These are phyloP conservation scores for Bellardia bayeri DNA, from an alignment of 2,888 invertebrate genomes.

Conservation along the genomic window DNA sequence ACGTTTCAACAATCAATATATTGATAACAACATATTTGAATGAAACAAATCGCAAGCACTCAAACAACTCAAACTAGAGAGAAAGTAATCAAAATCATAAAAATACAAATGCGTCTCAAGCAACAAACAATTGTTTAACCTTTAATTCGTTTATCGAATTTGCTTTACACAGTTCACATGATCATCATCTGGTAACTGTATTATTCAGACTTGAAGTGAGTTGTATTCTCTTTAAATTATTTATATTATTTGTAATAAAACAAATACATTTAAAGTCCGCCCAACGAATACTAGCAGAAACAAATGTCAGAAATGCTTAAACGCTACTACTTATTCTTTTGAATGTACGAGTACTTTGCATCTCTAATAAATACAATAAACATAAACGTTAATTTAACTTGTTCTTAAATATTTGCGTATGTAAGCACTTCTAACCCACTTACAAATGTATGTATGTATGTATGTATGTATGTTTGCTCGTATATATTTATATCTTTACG, in stretches of 20 bases:
- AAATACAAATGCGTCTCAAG: no score
- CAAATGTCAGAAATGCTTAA: conserved; percentile 30
- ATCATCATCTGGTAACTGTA: neutral
- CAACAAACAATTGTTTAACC: no score
- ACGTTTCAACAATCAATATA: conserved; percentile 24
- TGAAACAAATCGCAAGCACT: neutral
- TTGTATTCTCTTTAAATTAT: neutral
- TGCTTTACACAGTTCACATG: no score
- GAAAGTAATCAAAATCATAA: no score
- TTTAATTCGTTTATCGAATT: no score
- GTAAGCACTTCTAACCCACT: conserved; percentile 72
- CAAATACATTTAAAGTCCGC: conserved; percentile 4
- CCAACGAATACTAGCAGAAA: conserved; percentile 22
- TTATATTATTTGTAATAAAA: neutral
- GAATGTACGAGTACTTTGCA: conserved; percentile 43
- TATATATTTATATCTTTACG: no score
- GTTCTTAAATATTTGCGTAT: conserved; percentile 57
- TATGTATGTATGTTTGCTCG: neutral
- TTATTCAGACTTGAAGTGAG: neutral
- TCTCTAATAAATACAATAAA: conserved; percentile 56
- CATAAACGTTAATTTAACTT: conserved; percentile 33
- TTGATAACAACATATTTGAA: neutral
- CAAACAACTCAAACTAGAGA: neutral
- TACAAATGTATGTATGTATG: conserved; percentile 3
- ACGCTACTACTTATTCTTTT: conserved; percentile 18